Evolutionary conservation across 1,140 invertebrate species (phyloP).

Genomic region (Drosophila baimaii): DNA sequence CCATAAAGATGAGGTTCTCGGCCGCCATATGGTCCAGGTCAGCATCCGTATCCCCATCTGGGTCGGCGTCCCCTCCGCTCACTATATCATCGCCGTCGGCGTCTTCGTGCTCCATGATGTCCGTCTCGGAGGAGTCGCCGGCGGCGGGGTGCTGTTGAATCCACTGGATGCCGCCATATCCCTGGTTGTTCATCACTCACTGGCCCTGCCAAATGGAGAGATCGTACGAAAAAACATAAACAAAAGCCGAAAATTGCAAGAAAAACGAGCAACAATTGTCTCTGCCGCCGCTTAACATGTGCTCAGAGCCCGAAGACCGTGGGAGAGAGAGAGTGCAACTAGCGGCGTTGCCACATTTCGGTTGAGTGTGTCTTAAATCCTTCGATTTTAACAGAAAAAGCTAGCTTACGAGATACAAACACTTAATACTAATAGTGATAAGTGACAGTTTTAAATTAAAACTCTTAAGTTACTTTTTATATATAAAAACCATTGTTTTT

Average conservation of each 20-base stretch:
- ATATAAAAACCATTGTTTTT: neutral
- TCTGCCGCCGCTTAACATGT: conserved; percentile 56
- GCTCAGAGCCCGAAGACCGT: conserved; percentile 44
- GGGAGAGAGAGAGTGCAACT: conserved; percentile 49
- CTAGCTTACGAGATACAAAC: accelerated
- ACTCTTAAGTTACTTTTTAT: neutral
- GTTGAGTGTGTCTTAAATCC: neutral
- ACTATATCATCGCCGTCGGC: conserved; percentile 37
- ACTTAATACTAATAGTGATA: neutral
- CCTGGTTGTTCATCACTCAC: conserved; percentile 71
- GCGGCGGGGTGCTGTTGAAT: conserved; percentile 71
- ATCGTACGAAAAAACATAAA: conserved; percentile 15
- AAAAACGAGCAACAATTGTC: conserved; percentile 67
- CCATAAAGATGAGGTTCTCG: conserved; percentile 87
- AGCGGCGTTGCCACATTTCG: conserved; percentile 54
- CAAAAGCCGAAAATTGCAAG: conserved; percentile 24
- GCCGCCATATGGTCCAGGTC: conserved; percentile 86
- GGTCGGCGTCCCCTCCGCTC: conserved; percentile 36
- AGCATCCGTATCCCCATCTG: conserved; percentile 50
- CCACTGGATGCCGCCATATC: conserved; percentile 79
- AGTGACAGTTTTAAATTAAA: neutral
- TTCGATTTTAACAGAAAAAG: neutral
- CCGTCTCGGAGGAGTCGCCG: conserved; percentile 58
- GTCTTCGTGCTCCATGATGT: conserved; percentile 53
- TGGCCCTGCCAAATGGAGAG: conserved; percentile 31